phyloP scores from a whole-genome alignment of 1,140 invertebrate genomes.

The Listronotus oregonensis region DNA sequence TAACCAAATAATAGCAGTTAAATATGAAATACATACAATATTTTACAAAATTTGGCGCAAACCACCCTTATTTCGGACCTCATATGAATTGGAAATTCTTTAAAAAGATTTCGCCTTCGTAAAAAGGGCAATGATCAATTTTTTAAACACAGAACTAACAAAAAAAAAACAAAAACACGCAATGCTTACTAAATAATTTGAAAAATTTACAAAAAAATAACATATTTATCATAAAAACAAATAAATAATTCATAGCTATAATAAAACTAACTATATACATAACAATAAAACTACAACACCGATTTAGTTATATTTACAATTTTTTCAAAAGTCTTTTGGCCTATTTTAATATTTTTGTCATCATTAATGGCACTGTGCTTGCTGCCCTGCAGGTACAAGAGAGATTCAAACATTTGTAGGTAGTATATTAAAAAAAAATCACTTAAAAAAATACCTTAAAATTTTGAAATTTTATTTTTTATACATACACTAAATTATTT shows the following conservation, averaged over 20 bases:
- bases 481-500: too few relatives aligned
- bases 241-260: constrained; percentile 53
- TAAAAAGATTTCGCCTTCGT: too few relatives aligned
- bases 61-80: too few relatives aligned
- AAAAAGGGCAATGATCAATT: too few relatives aligned
- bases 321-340: constrained; percentile 49
- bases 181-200: constrained; percentile 44
- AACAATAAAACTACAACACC: constrained; percentile 57
- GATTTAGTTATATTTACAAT: constrained; percentile 40
- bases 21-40: too few relatives aligned
- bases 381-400: constrained; percentile 6
- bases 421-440: too few relatives aligned
- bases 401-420: constrained; percentile 7
- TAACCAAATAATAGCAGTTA: too few relatives aligned
- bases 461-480: too few relatives aligned
- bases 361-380: constrained; percentile 16
- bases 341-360: constrained; percentile 29
- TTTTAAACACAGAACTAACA: constrained; percentile 10
- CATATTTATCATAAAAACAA: constrained; percentile 42
- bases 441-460: too few relatives aligned
- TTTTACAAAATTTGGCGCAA: too few relatives aligned
- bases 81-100: too few relatives aligned
- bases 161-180: constrained; percentile 32
- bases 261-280: constrained; percentile 51
- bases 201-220: constrained; percentile 51